These are phyloP conservation scores for Emydoidea blandingii DNA, from an alignment of 2,797 vertebrate genomes.

Conservation along the genomic window DNA sequence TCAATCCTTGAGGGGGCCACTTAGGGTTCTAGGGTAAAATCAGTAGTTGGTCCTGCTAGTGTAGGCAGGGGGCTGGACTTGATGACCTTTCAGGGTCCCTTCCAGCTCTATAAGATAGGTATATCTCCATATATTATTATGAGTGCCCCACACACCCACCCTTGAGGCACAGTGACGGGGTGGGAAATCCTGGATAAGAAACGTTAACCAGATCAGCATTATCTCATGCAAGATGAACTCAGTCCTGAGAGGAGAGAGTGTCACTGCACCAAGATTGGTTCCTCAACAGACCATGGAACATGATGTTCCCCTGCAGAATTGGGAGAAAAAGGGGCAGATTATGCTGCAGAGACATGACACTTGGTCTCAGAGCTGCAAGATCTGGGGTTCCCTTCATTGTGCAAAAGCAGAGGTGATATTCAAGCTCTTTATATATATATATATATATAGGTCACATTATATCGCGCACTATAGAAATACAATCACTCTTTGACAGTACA, in stretches of 20 bases:
- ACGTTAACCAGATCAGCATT: background rate
- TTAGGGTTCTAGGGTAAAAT: too few relatives aligned
- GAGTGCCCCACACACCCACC: background rate
- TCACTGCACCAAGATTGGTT: background rate
- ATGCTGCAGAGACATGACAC: background rate
- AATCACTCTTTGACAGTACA: background rate
- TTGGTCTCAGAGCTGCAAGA: background rate
- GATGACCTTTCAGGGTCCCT: too few relatives aligned
- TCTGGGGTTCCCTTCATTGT: background rate
- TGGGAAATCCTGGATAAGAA: background rate
- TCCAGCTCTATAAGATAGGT: too few relatives aligned
- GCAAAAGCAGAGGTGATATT: slow-evolving; percentile 27
- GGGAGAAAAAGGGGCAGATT: background rate
- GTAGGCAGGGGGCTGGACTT: too few relatives aligned
- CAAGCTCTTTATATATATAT: background rate
- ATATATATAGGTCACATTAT: background rate
- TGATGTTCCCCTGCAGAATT: background rate
- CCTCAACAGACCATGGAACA: background rate
- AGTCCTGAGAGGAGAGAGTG: background rate
- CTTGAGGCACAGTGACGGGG: background rate
- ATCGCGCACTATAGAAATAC: background rate
- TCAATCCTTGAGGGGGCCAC: too few relatives aligned
- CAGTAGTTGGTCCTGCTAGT: too few relatives aligned
- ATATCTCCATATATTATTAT: too few relatives aligned
- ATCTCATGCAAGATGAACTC: rapidly evolving